These are phyloP conservation scores for Epinephelus cyanopodus DNA, from an alignment of 2,113 vertebrate genomes.

Conservation along the genomic window DNA sequence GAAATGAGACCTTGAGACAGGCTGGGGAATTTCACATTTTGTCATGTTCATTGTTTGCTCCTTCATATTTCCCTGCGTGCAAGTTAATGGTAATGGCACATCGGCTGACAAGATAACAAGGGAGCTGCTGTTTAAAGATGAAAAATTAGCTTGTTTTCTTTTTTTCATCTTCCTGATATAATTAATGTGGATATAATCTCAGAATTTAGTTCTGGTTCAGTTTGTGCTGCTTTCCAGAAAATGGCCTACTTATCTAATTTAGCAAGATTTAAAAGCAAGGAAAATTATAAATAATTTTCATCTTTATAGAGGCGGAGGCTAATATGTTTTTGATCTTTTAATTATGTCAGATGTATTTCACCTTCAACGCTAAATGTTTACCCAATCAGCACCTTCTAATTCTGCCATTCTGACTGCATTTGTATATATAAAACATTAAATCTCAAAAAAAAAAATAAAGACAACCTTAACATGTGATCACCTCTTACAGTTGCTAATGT, in stretches of 20 bases:
- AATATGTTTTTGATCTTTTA: slow-evolving; percentile 48
- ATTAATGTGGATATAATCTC: slow-evolving; percentile 68
- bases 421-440: neutral
- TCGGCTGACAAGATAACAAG: slow-evolving; percentile 71
- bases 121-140: slow-evolving; percentile 66
- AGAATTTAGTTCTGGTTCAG: slow-evolving; percentile 35
- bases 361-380: slow-evolving; percentile 19
- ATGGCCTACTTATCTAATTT: slow-evolving; percentile 20
- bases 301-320: neutral
- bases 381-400: neutral
- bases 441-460: neutral
- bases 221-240: slow-evolving; percentile 40
- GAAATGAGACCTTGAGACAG: slow-evolving; percentile 76
- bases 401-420: neutral
- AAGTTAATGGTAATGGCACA: slow-evolving; percentile 66
- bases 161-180: slow-evolving; percentile 47
- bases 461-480: no score
- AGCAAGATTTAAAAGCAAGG: slow-evolving; percentile 33
- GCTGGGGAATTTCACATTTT: slow-evolving; percentile 72
- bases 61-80: slow-evolving; percentile 59
- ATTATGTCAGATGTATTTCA: neutral
- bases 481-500: neutral
- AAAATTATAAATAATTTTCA: slow-evolving; percentile 17
- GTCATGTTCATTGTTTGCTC: slow-evolving; percentile 79
- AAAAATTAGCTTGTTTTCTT: slow-evolving; percentile 57